Conservation (phyloP, 2,797 vertebrate genomes). For the Harpagifer antarcticus region DNA sequence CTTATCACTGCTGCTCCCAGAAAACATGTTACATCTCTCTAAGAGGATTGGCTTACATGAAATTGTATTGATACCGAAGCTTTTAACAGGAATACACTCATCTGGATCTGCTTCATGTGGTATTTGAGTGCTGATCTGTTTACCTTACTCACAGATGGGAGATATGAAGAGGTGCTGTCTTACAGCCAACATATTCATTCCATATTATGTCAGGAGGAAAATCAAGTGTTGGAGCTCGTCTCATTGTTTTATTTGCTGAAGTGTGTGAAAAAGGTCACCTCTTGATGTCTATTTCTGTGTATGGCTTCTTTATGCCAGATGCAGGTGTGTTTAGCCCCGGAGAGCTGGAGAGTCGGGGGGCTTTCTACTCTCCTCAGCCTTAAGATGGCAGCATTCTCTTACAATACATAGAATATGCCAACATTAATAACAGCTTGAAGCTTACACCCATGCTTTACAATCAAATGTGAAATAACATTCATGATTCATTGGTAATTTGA, state of each 20-base stretch:
- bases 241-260: constrained; percentile 20
- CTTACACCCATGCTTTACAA: constrained; percentile 29
- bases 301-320: constrained; percentile 45
- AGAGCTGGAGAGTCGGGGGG: constrained; percentile 24
- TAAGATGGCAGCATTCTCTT: constrained; percentile 79
- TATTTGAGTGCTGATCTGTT: constrained; percentile 21
- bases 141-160: constrained; percentile 29
- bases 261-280: neutral
- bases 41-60: constrained; percentile 71
- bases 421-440: constrained; percentile 39
- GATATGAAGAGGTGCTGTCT: neutral
- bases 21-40: constrained; percentile 39
- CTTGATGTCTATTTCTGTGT: constrained; percentile 16
- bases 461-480: constrained; percentile 36
- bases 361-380: constrained; percentile 63
- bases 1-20: constrained; percentile 41
- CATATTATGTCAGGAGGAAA: constrained; percentile 1
- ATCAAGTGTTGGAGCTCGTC: neutral
- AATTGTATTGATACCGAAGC: constrained; percentile 74
- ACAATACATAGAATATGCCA: constrained; percentile 11
- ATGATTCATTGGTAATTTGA: constrained; percentile 10
- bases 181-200: neutral
- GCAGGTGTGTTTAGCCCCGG: constrained; percentile 48
- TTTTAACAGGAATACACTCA: constrained; percentile 60
- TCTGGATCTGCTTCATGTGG: constrained; percentile 25